These are phyloP conservation scores for Philhelius pedissequus DNA, from an alignment of 2,888 invertebrate species.

Conservation along the genomic window DNA sequence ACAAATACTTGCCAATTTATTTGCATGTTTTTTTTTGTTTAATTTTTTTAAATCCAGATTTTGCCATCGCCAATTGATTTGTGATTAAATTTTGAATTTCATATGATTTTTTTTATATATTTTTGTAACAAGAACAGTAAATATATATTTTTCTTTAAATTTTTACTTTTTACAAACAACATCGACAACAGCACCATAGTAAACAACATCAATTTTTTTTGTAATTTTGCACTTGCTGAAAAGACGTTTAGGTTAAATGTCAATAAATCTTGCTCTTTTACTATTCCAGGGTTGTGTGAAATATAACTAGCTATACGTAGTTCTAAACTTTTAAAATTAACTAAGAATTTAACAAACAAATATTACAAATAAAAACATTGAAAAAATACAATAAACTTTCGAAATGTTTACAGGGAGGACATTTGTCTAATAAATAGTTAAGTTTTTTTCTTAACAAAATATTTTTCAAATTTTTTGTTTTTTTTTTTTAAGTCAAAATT, in stretches of 20 bases:
- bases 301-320: too few species aligned
- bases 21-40: constrained; percentile 2
- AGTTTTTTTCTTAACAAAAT: too few species aligned
- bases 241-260: background rate
- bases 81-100: constrained; percentile 19
- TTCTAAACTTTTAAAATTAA: too few species aligned
- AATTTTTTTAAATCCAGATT: background rate
- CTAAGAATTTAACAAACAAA: too few species aligned
- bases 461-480: too few species aligned
- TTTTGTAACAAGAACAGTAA: constrained; percentile 33
- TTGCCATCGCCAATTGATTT: constrained; percentile 38
- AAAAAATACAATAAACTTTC: too few species aligned
- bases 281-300: too few species aligned
- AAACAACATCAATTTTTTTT: constrained; percentile 56
- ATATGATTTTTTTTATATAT: constrained; percentile 9
- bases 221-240: background rate
- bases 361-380: too few species aligned
- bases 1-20: constrained; percentile 48
- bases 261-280: background rate
- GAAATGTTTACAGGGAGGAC: too few species aligned
- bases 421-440: too few species aligned
- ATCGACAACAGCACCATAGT: constrained; percentile 69
- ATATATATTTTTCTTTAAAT: constrained; percentile 45
- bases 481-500: too few species aligned
- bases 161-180: constrained; percentile 62